Evolutionary conservation across 2,797 vertebrate genomes (phyloP).

Genomic region (Leptoclinus maculatus): DNA sequence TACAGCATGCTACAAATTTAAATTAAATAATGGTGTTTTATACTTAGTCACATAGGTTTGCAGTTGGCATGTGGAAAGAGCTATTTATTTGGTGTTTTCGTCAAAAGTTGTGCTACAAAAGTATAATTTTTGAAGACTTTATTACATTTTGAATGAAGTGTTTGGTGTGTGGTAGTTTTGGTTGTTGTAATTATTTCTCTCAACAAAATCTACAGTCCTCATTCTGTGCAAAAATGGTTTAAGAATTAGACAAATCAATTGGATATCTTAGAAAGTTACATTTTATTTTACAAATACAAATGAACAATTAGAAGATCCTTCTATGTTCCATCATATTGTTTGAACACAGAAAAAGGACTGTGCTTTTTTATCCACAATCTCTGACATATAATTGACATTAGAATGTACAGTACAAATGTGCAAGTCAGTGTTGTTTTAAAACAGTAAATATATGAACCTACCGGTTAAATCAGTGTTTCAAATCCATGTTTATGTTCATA

Average conservation of each 20-base stretch:
- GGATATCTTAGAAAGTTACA: background rate
- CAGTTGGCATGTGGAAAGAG: background rate
- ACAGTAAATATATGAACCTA: background rate
- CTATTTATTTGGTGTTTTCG: background rate
- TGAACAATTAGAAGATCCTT: background rate
- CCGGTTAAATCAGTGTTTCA: background rate
- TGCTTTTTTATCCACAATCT: background rate
- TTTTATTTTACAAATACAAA: background rate
- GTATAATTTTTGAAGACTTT: background rate
- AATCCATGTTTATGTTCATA: background rate
- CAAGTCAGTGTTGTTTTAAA: background rate
- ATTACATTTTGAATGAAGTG: background rate
- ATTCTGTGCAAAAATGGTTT: background rate
- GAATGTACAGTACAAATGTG: background rate
- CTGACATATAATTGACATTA: background rate
- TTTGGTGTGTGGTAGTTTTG: background rate
- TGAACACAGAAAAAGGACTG: background rate
- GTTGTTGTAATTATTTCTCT: too few species aligned
- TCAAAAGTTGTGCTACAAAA: background rate
- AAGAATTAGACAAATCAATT: background rate
- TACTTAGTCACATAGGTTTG: background rate
- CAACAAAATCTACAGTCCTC: background rate
- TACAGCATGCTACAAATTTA: background rate
- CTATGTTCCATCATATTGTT: background rate
- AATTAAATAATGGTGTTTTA: background rate